These are phyloP conservation scores for Chloropsis cyanopogon DNA, from an alignment of 2,113 vertebrate genomes.

Conservation along the genomic window DNA sequence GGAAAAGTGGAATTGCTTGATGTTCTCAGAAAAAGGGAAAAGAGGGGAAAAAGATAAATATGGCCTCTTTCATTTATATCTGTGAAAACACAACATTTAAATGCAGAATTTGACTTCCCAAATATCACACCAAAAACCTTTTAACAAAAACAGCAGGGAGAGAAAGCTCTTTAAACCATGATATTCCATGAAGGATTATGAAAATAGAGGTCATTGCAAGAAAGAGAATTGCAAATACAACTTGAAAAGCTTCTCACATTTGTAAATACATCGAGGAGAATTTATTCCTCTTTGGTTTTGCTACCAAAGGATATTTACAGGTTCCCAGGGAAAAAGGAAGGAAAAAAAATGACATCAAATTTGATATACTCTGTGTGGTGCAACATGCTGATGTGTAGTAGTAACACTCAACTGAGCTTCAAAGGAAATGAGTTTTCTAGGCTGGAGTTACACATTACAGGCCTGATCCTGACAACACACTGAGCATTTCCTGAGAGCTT, in stretches of 20 bases:
- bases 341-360: conserved; percentile 65
- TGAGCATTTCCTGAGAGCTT: conserved; percentile 18
- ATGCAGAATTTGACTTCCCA: conserved; percentile 81
- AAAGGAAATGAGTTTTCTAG: conserved; percentile 57
- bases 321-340: conserved; percentile 59
- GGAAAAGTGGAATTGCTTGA: conserved; percentile 42
- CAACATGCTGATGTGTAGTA: conserved; percentile 26
- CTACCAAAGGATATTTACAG: conserved; percentile 71
- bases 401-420: conserved; percentile 36
- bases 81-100: conserved; percentile 78
- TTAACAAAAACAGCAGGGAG: conserved; percentile 82
- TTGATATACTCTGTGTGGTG: conserved; percentile 57
- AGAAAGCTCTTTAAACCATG: conserved; percentile 78
- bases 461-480: conserved; percentile 51
- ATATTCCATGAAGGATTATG: conserved; percentile 83
- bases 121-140: conserved; percentile 77
- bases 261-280: conserved; percentile 75
- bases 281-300: conserved; percentile 72
- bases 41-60: conserved; percentile 42
- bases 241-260: conserved; percentile 76
- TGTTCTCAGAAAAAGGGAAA: conserved; percentile 24
- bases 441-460: conserved; percentile 22
- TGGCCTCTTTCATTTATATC: conserved; percentile 67
- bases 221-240: conserved; percentile 78
- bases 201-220: conserved; percentile 79